Conservation (phyloP, 2,113 vertebrate species). For the Pseudois nayaur region DNA sequence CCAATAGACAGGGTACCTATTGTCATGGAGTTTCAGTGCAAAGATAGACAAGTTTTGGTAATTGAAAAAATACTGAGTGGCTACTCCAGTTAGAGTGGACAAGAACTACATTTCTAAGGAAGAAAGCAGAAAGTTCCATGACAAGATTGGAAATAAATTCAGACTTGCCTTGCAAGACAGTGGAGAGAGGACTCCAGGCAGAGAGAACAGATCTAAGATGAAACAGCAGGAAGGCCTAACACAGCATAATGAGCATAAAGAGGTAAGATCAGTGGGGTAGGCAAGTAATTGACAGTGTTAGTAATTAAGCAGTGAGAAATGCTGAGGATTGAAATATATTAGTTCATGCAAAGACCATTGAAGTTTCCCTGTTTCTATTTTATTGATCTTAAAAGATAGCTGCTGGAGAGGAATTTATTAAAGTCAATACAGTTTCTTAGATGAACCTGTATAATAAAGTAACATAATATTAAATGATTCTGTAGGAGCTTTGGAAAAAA, state of each 20-base stretch:
- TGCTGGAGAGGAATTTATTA: not conserved
- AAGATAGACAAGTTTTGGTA: not conserved
- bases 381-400: not conserved
- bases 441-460: constrained; percentile 1
- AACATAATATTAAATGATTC: constrained; percentile 18
- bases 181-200: not conserved
- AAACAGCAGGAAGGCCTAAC: not conserved
- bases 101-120: not conserved
- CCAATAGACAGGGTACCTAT: not conserved
- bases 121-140: not conserved
- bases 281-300: constrained; percentile 4
- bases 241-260: not conserved
- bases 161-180: not conserved
- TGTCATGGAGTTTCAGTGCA: not conserved
- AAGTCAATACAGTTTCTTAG: not conserved
- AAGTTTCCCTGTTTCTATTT: not conserved
- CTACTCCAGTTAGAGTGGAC: not conserved
- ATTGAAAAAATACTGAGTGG: not conserved
- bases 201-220: not conserved
- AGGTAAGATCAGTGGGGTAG: too few species aligned
- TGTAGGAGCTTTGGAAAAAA: not conserved
- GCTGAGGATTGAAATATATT: not conserved
- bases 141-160: not conserved
- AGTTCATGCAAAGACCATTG: not conserved
- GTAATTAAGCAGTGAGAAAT: constrained; percentile 35